phyloP scores from a whole-genome alignment of 2,888 invertebrate genomes.

The Melikaiella ostensackeni region DNA sequence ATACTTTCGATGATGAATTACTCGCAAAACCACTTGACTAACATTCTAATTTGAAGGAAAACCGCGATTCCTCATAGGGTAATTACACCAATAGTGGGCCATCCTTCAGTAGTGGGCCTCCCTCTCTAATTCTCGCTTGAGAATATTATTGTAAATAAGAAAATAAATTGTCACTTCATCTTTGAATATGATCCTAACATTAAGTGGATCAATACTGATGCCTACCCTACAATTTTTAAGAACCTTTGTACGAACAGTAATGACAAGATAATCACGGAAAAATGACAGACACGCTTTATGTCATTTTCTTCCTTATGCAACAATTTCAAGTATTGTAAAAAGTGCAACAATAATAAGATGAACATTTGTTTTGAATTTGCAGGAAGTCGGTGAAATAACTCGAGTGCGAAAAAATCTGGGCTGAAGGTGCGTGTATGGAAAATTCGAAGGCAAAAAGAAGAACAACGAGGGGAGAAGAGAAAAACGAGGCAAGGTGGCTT shows the following conservation, averaged over 20 bases:
- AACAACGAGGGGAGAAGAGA: constrained; percentile 55
- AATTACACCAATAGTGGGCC: no score
- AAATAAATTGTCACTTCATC: no score
- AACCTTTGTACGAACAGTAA: neutral
- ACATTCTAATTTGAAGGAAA: neutral
- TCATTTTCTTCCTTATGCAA: neutral
- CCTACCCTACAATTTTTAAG: neutral
- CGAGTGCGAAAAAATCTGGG: constrained; percentile 10
- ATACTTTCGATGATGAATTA: constrained; percentile 34
- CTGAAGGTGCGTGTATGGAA: constrained; percentile 63
- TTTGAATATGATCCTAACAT: no score
- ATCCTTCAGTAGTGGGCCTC: no score
- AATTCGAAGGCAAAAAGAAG: constrained; percentile 48
- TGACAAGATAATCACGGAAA: no score
- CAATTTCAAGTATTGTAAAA: neutral
- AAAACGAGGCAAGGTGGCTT: constrained; percentile 69
- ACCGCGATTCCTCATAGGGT: neutral
- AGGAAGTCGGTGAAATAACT: constrained; percentile 33
- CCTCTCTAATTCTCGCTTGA: no score
- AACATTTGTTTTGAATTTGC: constrained; percentile 30
- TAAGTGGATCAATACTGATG: no score
- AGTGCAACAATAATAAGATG: neutral
- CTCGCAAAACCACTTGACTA: neutral
- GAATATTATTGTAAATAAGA: no score
- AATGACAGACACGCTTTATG: no score